Base-by-base conservation (phyloP, 2,797 vertebrate genomes). In the Esox masquinongy region DNA sequence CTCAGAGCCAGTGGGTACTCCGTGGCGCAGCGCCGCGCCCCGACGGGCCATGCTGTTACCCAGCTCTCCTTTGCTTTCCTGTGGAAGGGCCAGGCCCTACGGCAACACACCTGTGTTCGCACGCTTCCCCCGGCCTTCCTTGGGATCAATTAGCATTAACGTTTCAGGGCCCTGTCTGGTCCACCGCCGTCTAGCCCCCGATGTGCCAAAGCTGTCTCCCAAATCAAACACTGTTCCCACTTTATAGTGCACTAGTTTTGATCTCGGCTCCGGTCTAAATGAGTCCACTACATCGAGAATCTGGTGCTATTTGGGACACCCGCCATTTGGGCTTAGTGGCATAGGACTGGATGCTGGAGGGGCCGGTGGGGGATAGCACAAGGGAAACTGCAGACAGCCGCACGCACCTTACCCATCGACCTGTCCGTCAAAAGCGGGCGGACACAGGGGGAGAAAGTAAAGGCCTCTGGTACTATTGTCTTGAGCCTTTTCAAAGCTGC, bases 121-220 rank as follows among this genome's bases (percentile, higher is more conserved):
- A 83, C 82, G 78, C 81, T 16, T 5, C 24, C 24, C 6, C 26
- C 24, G 56, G 56, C 29, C 90, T 93, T 93, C 91, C 84, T 91
- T 89, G 92, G 92, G 92, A 95, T 94, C 92, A 94, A 92, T 94
- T 94, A 93, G 88, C 90, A 93, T 93, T 90, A 92, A 91, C 91
- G 88, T 92, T 93, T 91, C 85, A 92, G 87, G 79, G 81, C 24
- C 64, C 50, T 24, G n/a, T 12, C 19, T 11, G 29, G 80, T 68
- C 47, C 70, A 78, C 63, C 85, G 86, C 83, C 87, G 83, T 85
- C 88, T 84, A 87, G 43, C 83, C 87, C 87, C 89, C 85, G 82
- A 85, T 89, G 89, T 87, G 76, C 6, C 24, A 1, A 12, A 61
- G 53, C 53, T 9, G n/a, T 5, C 0, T 59, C 53, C 8, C n/a